phyloP scores from a whole-genome alignment of 2,113 vertebrate genomes.

The Antechinus stuartii region DNA sequence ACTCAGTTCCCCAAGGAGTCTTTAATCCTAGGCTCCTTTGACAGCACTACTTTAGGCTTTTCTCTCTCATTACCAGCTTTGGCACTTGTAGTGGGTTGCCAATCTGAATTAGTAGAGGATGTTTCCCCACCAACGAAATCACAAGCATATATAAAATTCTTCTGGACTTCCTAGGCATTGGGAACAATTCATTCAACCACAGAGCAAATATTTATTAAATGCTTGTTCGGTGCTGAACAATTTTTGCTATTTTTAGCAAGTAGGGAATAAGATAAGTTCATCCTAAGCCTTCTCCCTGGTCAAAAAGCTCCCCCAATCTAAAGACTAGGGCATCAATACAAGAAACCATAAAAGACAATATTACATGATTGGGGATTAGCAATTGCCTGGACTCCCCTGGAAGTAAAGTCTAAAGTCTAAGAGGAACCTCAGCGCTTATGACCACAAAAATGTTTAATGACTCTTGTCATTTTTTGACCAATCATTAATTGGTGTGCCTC shows the following conservation, averaged over 20 bases:
- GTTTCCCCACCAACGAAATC: not conserved
- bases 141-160: not conserved
- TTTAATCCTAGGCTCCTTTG: not conserved
- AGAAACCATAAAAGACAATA: not conserved
- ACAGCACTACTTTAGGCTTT: not conserved
- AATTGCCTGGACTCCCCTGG: not conserved
- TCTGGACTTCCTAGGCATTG: not conserved
- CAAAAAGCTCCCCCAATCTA: not conserved
- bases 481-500: not conserved
- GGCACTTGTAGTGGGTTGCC: not conserved
- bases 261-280: not conserved
- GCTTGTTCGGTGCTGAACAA: not conserved
- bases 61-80: not conserved
- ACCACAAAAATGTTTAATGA: constrained; percentile 42
- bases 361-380: not conserved
- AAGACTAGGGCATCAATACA: not conserved
- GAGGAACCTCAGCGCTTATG: constrained; percentile 1
- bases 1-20: not conserved
- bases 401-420: constrained; percentile 21
- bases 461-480: constrained; percentile 39
- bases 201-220: not conserved
- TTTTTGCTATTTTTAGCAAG: not conserved
- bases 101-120: not conserved
- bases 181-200: not conserved
- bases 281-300: not conserved